Conservation (phyloP, 2,888 invertebrate genomes). For the Netelia melanura region DNA sequence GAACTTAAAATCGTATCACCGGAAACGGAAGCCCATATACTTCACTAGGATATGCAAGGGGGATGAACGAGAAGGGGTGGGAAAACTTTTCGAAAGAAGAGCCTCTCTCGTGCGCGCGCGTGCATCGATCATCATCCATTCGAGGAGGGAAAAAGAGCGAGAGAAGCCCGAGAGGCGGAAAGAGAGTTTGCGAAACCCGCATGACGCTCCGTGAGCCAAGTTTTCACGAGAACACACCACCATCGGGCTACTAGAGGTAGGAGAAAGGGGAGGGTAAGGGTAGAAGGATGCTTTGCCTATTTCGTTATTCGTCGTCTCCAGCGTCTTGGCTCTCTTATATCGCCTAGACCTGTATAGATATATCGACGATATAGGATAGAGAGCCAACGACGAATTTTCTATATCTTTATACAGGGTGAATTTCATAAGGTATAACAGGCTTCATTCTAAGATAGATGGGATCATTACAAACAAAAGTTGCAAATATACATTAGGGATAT, state of each 20-base stretch:
- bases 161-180: not conserved
- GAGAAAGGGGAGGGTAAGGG: no score
- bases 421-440: no score
- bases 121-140: conserved; percentile 70
- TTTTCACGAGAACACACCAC: conserved; percentile 36
- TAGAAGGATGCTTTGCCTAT: conserved; percentile 48
- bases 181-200: conserved; percentile 5
- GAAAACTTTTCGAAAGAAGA: conserved; percentile 51
- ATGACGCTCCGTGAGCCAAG: conserved; percentile 45
- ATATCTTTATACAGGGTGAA: no score
- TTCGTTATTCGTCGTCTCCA: conserved; percentile 49
- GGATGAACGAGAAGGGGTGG: conserved; percentile 32
- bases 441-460: no score
- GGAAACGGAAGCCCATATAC: conserved; percentile 49
- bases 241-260: not conserved
- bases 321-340: conserved; percentile 9
- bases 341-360: conserved; percentile 1
- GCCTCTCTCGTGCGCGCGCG: conserved; percentile 29
- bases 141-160: conserved; percentile 24
- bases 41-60: conserved; percentile 14
- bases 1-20: conserved; percentile 45
- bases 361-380: not conserved
- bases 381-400: not conserved
- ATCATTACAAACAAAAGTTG: no score
- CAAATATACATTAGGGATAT: no score